Base-by-base conservation (phyloP, 2,797 vertebrate genomes). In the Gambelia wislizenii region DNA sequence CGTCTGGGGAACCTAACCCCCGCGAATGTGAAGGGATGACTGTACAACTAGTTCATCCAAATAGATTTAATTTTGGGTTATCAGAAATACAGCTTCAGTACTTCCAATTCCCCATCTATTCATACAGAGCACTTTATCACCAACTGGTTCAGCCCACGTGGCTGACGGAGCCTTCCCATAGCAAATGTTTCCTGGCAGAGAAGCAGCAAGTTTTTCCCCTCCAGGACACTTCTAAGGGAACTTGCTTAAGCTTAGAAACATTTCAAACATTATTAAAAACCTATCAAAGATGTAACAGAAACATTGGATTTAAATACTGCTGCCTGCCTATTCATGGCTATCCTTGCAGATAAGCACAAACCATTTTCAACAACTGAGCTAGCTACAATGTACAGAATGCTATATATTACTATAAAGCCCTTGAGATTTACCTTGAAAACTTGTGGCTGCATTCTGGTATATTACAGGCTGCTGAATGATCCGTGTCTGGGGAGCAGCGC, bases 401-500 rank as follows among this genome's bases (percentile, higher is more conserved):
- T 10, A 22, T 22, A 36, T 8, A 39, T 14, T 36, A 9, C 20
- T 74, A 2, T 42, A 33, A 52, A 44, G 14, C 2, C 25, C 18
- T 0, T 30, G 1, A 69, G 9, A 0, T 0, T 91, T 95, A 99
- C 99, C 99, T 97, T 99, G 99, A 92, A 99, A 99, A 94, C 98
- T 94, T 0, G 97, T 94, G 7, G 97, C 97, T 0, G 97, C 98
- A 2, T 99, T 99, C 95, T 99, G 99, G 96, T 98, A 99, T 96
- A 99, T 98, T 92, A 99, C 96, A 0, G 98, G 98, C 96, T 98
- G 99, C 95, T 99, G 99, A 96, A 99, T 98, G 92, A 99, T 98
- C 86, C 98, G 98, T 0, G 98, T 98, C 91, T 98, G 98, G 0
- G 98, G 97, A 1, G 98, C 95, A 0, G 96, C 98, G 95, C 98